phyloP scores from a whole-genome alignment of 2,797 vertebrate species.

The Urosaurus nigricauda region DNA sequence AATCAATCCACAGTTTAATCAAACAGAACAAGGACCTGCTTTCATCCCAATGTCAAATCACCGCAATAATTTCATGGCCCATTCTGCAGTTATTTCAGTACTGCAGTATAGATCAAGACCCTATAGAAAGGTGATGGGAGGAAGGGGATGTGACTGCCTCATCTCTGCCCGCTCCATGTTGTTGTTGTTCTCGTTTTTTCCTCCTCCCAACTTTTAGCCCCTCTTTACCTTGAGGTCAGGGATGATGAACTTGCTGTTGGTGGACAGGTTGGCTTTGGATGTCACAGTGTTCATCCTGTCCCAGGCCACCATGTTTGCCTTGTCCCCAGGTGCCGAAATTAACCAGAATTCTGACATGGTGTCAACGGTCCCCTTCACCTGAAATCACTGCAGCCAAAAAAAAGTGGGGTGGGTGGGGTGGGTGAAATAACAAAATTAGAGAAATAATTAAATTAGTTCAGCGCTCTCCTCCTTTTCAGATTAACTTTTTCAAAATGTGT shows the following conservation, averaged over 20 bases:
- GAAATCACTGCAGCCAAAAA: constrained; percentile 53
- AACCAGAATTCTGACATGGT: constrained; percentile 93
- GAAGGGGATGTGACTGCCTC: neutral
- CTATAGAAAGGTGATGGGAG: neutral
- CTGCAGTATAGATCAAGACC: neutral
- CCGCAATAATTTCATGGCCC: neutral
- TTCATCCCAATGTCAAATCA: neutral
- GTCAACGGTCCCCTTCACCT: constrained; percentile 31
- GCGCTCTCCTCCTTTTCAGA: constrained; percentile 10
- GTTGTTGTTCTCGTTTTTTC: neutral
- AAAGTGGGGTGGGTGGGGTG: constrained; percentile 16
- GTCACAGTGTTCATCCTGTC: constrained; percentile 89
- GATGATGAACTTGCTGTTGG: constrained; percentile 89
- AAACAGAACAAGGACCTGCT: neutral
- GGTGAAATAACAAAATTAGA: neutral
- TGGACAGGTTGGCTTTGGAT: constrained; percentile 87
- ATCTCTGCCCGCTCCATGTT: neutral
- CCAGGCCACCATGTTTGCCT: constrained; percentile 87
- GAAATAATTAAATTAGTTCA: neutral
- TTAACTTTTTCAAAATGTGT: neutral
- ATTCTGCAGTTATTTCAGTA: neutral
- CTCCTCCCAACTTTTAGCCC: neutral
- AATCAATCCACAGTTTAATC: neutral
- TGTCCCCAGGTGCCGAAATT: constrained; percentile 94
- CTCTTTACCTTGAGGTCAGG: constrained; percentile 93